phyloP scores from a whole-genome alignment of 2,797 vertebrate genomes.

The Trachurus trachurus region DNA sequence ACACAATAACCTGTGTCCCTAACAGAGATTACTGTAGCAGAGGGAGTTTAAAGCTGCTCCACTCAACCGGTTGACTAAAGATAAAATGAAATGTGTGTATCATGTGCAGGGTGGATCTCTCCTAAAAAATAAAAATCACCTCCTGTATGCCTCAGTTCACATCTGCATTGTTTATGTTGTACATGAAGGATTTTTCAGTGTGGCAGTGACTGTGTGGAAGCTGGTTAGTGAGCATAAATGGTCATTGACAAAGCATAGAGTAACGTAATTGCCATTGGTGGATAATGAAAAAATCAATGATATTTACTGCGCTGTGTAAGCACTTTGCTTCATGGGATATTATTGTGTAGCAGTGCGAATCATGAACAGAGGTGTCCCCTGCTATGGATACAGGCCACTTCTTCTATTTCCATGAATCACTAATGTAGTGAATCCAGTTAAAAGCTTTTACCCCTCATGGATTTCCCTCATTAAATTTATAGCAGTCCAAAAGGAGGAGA shows the following conservation, averaged over 20 bases:
- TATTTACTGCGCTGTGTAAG: constrained; percentile 53
- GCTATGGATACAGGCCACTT: background rate
- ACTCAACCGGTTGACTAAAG: constrained; percentile 12
- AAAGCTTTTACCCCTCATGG: constrained; percentile 53
- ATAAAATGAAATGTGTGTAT: constrained; percentile 9
- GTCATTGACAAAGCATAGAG: constrained; percentile 19
- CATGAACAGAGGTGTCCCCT: constrained; percentile 18
- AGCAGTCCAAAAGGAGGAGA: constrained; percentile 13
- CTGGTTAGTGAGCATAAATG: constrained; percentile 14
- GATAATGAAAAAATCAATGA: constrained; percentile 68
- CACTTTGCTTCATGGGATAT: constrained; percentile 24
- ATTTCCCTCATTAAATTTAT: constrained; percentile 50
- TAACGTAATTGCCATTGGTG: constrained; percentile 37
- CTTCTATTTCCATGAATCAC: constrained; percentile 53
- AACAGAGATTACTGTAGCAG: constrained; percentile 13
- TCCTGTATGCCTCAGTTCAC: background rate
- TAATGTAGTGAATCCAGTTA: constrained; percentile 50
- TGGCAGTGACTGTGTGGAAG: background rate
- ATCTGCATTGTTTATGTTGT: constrained; percentile 4
- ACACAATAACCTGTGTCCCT: constrained; percentile 42
- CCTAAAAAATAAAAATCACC: background rate
- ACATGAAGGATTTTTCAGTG: background rate
- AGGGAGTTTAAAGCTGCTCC: constrained; percentile 20
- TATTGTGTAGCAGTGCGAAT: constrained; percentile 26
- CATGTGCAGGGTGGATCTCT: background rate